These are phyloP conservation scores for Chloropsis cyanopogon DNA, from an alignment of 2,113 vertebrate genomes.

Conservation along the genomic window DNA sequence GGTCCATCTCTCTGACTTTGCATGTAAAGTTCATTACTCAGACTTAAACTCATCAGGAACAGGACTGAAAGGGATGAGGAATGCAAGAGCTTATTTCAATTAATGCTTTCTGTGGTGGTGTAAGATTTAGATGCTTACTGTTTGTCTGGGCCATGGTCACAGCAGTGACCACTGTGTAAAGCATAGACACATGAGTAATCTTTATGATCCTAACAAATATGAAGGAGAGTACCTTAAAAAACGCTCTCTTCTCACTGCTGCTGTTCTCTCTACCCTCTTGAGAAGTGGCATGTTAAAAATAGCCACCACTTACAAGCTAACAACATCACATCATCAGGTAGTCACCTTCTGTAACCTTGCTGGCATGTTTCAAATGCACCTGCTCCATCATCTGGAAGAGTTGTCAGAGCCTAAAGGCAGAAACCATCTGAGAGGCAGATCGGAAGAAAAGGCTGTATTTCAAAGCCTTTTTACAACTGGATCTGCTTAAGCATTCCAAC, in stretches of 20 bases:
- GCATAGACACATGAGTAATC: background rate
- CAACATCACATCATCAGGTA: background rate
- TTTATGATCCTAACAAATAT: background rate
- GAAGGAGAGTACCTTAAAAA: background rate
- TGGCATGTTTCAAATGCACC: background rate
- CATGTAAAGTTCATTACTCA: background rate
- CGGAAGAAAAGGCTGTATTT: background rate
- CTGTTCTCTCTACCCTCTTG: background rate
- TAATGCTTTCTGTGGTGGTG: background rate
- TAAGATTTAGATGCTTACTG: background rate
- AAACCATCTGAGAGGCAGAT: background rate
- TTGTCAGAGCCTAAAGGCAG: background rate
- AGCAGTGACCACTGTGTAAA: background rate
- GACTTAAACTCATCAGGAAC: background rate
- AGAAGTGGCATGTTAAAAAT: background rate
- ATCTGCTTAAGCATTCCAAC: constrained; percentile 33
- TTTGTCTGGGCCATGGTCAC: rapidly evolving
- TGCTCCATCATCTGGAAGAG: background rate
- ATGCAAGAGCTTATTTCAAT: background rate
- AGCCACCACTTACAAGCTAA: background rate
- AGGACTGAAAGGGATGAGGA: background rate
- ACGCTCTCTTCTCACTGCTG: background rate
- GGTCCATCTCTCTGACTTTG: background rate
- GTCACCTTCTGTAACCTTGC: background rate
- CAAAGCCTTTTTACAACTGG: background rate